These are phyloP conservation scores for Scartelaos histophorus DNA, from an alignment of 2,113 vertebrate genomes.

Conservation along the genomic window DNA sequence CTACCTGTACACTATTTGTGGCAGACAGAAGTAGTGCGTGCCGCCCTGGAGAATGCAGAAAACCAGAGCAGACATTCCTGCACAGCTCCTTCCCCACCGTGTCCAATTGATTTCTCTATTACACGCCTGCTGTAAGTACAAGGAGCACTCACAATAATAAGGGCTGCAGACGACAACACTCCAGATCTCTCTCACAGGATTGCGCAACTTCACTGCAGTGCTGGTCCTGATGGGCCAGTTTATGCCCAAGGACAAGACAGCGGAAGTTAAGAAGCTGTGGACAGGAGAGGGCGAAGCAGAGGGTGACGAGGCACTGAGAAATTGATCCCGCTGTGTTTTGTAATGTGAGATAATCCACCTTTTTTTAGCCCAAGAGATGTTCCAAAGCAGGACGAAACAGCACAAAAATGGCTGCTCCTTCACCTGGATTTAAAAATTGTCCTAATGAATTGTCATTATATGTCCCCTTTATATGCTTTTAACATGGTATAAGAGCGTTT, in stretches of 20 bases:
- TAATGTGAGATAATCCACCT: constrained; percentile 40
- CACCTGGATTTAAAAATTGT: not conserved
- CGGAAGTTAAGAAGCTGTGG: constrained; percentile 60
- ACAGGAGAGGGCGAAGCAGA: constrained; percentile 29
- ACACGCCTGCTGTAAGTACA: constrained; percentile 56
- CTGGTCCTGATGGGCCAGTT: constrained; percentile 66
- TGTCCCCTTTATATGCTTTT: no score
- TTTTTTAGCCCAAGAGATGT: constrained; percentile 28
- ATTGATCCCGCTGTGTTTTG: constrained; percentile 51
- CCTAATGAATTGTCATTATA: not conserved
- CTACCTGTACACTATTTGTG: constrained; percentile 16
- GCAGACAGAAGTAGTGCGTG: constrained; percentile 26
- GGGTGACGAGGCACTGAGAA: constrained; percentile 27
- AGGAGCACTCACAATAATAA: constrained; percentile 60
- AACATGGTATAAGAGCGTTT: no score
- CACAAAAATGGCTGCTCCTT: not conserved
- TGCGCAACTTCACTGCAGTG: constrained; percentile 70
- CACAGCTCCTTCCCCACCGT: constrained; percentile 21
- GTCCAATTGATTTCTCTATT: constrained; percentile 64
- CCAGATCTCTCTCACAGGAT: constrained; percentile 49
- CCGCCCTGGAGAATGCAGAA: constrained; percentile 27
- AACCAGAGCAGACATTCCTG: constrained; percentile 36
- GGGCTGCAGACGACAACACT: constrained; percentile 39
- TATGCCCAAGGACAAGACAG: constrained; percentile 64
- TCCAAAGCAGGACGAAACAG: not conserved